These are phyloP conservation scores for Chrysolina americana DNA, from an alignment of 2,888 invertebrate species.

Conservation along the genomic window DNA sequence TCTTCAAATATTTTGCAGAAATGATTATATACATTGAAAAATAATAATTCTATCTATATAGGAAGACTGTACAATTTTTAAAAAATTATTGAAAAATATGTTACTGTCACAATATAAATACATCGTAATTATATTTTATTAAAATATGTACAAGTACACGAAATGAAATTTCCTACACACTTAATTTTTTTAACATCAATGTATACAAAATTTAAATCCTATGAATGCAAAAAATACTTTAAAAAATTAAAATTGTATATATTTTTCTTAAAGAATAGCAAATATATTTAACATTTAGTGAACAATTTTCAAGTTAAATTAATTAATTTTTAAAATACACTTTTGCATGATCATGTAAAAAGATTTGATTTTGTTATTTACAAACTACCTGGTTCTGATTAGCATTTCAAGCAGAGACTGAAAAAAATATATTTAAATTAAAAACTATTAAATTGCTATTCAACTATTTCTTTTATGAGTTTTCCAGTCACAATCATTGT, in stretches of 20 bases:
- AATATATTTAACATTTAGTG: slow-evolving; percentile 48
- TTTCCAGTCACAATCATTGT: too few species aligned
- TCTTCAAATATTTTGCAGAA: slow-evolving; percentile 29
- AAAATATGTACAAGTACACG: slow-evolving; percentile 35
- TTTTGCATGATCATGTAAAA: slow-evolving; percentile 23
- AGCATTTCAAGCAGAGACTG: slow-evolving; percentile 50
- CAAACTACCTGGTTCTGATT: slow-evolving; percentile 31
- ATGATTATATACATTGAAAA: slow-evolving; percentile 35
- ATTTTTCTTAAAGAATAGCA: slow-evolving; percentile 51
- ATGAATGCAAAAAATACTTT: slow-evolving; percentile 61
- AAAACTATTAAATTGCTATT: neutral
- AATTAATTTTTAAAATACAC: slow-evolving; percentile 36
- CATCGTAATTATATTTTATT: slow-evolving; percentile 33
- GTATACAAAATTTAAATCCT: slow-evolving; percentile 55
- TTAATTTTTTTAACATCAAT: slow-evolving; percentile 39
- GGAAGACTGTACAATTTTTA: slow-evolving; percentile 51
- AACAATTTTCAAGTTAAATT: slow-evolving; percentile 36
- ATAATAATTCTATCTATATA: slow-evolving; percentile 36
- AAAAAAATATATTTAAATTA: slow-evolving; percentile 21
- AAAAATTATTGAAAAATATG: slow-evolving; percentile 44
- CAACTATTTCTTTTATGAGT: too few species aligned
- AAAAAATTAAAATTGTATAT: slow-evolving; percentile 59
- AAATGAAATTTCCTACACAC: slow-evolving; percentile 29
- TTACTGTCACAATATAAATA: slow-evolving; percentile 45
- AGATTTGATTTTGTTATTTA: slow-evolving; percentile 41